These are phyloP conservation scores for Drosophila affinis DNA, from an alignment of 2,888 invertebrate genomes.

Conservation along the genomic window DNA sequence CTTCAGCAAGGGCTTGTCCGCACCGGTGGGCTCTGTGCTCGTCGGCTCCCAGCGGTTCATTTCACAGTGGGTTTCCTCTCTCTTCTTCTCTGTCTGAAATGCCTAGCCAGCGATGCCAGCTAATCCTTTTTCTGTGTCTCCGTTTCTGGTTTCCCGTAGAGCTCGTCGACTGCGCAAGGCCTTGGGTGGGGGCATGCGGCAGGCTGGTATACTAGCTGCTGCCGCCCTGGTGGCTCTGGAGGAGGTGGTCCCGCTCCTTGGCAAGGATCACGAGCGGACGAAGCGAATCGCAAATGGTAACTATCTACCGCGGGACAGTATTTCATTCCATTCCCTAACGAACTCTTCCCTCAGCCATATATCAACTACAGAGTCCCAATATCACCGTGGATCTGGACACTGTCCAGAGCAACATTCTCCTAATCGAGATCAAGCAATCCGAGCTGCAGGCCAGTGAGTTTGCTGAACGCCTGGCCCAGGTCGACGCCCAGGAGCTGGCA, in stretches of 20 bases:
- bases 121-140: not conserved
- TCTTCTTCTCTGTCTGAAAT: not conserved
- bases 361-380: constrained; percentile 86
- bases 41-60: constrained; percentile 91
- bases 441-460: constrained; percentile 86
- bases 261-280: constrained; percentile 90
- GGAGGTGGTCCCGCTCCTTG: constrained; percentile 88
- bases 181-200: constrained; percentile 97
- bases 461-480: constrained; percentile 84
- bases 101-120: not conserved
- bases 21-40: constrained; percentile 94
- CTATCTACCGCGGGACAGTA: not conserved
- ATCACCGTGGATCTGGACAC: constrained; percentile 87
- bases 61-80: constrained; percentile 85
- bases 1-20: constrained; percentile 95
- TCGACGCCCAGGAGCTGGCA: constrained; percentile 84
- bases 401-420: constrained; percentile 90
- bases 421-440: constrained; percentile 86
- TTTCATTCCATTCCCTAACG: not conserved
- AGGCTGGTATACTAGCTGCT: constrained; percentile 95
- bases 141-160: constrained; percentile 84
- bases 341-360: constrained; percentile 85
- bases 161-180: constrained; percentile 93
- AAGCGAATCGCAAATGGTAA: constrained; percentile 88
- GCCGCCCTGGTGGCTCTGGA: constrained; percentile 94